phyloP scores from a whole-genome alignment of 2,113 vertebrate species.

The Leucosticte australis region DNA sequence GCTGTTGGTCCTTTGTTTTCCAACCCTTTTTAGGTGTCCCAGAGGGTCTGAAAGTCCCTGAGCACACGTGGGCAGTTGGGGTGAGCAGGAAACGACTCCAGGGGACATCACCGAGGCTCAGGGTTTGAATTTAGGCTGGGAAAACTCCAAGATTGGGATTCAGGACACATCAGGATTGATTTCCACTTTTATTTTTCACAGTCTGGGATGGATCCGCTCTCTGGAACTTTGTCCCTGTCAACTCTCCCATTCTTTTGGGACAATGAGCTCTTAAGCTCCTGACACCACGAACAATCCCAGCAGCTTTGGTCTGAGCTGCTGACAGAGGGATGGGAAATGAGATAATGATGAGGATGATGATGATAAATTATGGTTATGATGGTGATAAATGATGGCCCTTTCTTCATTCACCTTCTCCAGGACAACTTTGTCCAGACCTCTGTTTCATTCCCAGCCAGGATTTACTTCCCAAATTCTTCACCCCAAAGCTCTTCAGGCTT shows the following conservation, averaged over 20 bases:
- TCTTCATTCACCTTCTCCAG: neutral
- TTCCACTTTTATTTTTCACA: neutral
- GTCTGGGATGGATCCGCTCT: neutral
- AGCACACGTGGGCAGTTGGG: neutral
- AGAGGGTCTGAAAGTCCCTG: neutral
- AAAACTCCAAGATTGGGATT: neutral
- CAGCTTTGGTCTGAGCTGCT: neutral
- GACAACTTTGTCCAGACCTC: neutral
- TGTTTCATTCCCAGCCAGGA: neutral
- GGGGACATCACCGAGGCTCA: fast-evolving
- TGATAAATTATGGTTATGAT: neutral
- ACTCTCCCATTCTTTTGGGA: neutral
- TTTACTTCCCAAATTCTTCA: neutral
- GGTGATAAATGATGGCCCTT: neutral
- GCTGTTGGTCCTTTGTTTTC: neutral
- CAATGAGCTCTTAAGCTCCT: neutral
- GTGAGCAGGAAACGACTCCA: neutral
- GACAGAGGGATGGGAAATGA: neutral
- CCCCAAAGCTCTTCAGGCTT: neutral
- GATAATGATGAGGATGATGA: neutral
- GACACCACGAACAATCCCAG: fast-evolving
- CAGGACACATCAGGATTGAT: neutral
- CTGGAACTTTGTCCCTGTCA: neutral
- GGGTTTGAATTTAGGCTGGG: neutral
- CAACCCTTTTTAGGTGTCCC: fast-evolving